Evolutionary conservation across 2,888 invertebrate genomes (phyloP), one percentile per base, ranked within the genome.

Genomic region (Antitype chi): DNA sequence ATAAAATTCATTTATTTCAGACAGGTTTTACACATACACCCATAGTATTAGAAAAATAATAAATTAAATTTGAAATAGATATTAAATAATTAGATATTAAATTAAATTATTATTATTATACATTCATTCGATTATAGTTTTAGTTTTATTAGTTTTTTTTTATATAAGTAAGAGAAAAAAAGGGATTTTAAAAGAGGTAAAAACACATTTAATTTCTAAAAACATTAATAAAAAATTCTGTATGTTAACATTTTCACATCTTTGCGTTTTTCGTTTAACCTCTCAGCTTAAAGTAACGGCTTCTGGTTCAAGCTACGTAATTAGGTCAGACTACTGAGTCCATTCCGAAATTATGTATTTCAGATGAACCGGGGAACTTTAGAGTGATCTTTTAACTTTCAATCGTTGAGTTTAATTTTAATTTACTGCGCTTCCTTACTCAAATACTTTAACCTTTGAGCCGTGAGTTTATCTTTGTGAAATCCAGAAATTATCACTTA

Each of bases 321-420:
- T 81, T 73, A 84, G 77, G 81, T 77, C 84, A 74, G 67, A 49
- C 13, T 59, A 64, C 60, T 38, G 59, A 53, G 63, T 77, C 66
- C 74, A 67, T 84, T 75, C 72, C n/a, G 32, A 81, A 73, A 78
- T 78, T 81, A 75, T 77, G 70, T 77, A 60, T 78, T 83, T 74
- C 57, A 84, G 69, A 80, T 47, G 73, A 69, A 28, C 57, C 23
- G 72, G n/a, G 5, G 60, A 84, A 77, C 66, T 74, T 84, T 38
- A n/a, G 62, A 76, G 71, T 81, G 60, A 84, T 71, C 67, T 84
- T 84, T 77, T 84, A 84, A 84, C 81, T 81, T 80, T 47, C 38
- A 70, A 84, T 68, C 72, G 72, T 64, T 20, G 70, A 84, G 70
- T 81, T 76, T 63, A 60, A 77, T 72, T 68, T 75, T 59, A 72